Base-by-base conservation (phyloP, 2,113 vertebrate genomes). In the Pristiophorus japonicus region DNA sequence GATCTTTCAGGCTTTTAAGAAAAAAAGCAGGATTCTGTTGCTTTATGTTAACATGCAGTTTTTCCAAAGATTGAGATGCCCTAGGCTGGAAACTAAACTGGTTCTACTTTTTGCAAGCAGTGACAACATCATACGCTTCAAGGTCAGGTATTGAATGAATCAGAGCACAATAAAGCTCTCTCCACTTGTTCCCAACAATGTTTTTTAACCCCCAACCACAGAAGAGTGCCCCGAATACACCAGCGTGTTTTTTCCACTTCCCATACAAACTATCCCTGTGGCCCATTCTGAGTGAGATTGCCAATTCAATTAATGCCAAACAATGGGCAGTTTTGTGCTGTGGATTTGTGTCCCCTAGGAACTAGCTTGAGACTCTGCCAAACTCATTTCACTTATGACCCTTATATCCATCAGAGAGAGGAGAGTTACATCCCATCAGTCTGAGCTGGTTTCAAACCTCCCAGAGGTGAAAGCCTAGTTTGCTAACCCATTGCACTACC, bases 371-470 rank as follows among this genome's bases (percentile, higher is more conserved):
- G 51, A 59, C 11, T 34, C 51, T 90, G 87, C 87, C 87, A 90
- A 90, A 90, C 87, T 59, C 87, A 90, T 30, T 90, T 90, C 51
- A 90, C 87, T 90, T 90, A 51, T 87, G 84, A 87, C 42, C 84
- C 84, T 87, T 24, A 59, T 0, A 90, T 90, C 87, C 27, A 59
- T 90, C 51, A 90, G 51, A 62, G 87, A 90, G 12, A 90, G 51
- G 51, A 59, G 87, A 62, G 51, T 55, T 88, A 34, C 51, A 90
- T 90, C 27, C 24, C 51, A 11, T 59, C 7, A 34, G 27, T 55
- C 87, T 90, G 51, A 90, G 30, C 51, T 90, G 51, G 51, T 90
- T 90, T 55, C 51, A 90, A 59, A 90, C 47, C 87, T 90, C 51
- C 87, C 87, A n/a, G 51, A 90, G 51, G 30, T 90, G 87, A 90